Evolutionary conservation across 2,113 vertebrate genomes (phyloP), one percentile per base, ranked within the genome.

Genomic region (Psittacula cyanocephala): DNA sequence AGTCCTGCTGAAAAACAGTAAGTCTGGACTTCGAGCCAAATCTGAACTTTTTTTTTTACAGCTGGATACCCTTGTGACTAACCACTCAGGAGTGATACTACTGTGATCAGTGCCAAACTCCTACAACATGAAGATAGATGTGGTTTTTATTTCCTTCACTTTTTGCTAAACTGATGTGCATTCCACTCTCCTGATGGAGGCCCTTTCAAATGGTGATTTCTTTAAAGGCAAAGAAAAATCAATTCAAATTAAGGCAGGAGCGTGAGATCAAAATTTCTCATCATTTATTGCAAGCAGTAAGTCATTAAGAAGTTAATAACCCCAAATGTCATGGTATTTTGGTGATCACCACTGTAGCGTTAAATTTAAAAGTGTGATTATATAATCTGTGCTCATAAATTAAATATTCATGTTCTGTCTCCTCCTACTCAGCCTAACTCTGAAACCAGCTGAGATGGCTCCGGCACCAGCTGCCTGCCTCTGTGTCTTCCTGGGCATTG

Each of bases 51-150:
- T 68, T 55, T 72, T 82, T 89, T 44, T 81, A 64, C 83, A 93
- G 83, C 71, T 96, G 95, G 71, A 93, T 93, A 82, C 52, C 65
- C 89, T 91, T 64, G 78, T 96, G 92, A 95, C 53, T 88, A 95
- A 67, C 57, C 47, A 78, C 49, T 95, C 74, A 91, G 89, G 79
- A 97, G 75, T 72, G 52, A 78, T 95, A 86, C 75, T 82, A 86
- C 25, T 81, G 62, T 92, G 29, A 53, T 93, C 83, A 33, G 43
- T 89, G 94, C 92, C 93, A 96, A 88, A 92, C 59, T 88, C 39
- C 81, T 85, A 93, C 81, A 91, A 64, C 71, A 80, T 53, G 53
- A 62, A 94, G 79, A 97, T 94, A 96, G 60, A 91, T 3, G 1
- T 71, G 69, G 0, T 22, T 95, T 96, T 91, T 91, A 88, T 94